Base-by-base conservation (phyloP, 2,113 vertebrate genomes). In the Poicephalus meyeri region DNA sequence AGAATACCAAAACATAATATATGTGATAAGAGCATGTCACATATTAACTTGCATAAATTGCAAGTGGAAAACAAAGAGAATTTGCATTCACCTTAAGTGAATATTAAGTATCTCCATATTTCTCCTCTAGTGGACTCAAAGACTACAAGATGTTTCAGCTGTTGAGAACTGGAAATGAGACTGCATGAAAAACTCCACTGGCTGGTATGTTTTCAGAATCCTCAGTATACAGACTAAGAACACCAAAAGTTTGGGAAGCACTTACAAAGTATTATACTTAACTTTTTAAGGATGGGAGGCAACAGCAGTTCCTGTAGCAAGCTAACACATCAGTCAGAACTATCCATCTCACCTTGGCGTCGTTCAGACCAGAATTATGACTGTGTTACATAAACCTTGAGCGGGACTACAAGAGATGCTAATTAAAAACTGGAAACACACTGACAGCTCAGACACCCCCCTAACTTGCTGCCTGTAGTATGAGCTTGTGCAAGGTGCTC, bases 61-160 rank as follows among this genome's bases (percentile, higher is more conserved):
- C 58, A 91, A 84, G 76, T 28, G 46, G 65, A 88, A 96, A 96
- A 84, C 49, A 88, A 74, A 87, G 49, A 70, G 61, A 92, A 90
- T 85, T 70, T 88, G 41, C 81, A 76, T 85, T 96, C 37, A 35
- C 76, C 72, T 63, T 63, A 88, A 91, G 70, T 69, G 64, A 91
- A 89, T 83, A 83, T 58, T 83, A 92, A 93, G 56, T 35, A 80
- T 41, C 39, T 86, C 37, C 78, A 91, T 86, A 65, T 69, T 94
- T 95, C 47, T 61, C 44, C 61, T 78, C 76, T 65, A 79, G 88
- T 70, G 84, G 61, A 81, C 66, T 94, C 68, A 85, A 0, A 68
- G 55, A 86, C 61, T 88, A 72, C 37, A 88, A 93, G 49, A 82
- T 21, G 26, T 83, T 94, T 76, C 85, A 91, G 77, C 60, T 71